phyloP scores from a whole-genome alignment of 2,888 invertebrate species.

The Drosophila mayaguana region DNA sequence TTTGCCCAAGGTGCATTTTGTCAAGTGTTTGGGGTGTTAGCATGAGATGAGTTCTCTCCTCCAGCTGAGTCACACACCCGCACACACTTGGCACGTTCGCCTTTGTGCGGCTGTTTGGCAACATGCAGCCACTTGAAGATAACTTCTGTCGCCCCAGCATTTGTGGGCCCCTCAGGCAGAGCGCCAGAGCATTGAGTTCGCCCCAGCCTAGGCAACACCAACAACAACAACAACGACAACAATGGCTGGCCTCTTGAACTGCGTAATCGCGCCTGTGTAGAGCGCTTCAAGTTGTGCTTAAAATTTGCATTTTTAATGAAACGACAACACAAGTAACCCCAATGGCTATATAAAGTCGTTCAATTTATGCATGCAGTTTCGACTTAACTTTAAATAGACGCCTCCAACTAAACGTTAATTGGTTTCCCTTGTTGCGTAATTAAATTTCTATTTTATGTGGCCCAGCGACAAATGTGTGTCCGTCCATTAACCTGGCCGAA shows the following conservation, averaged over 20 bases:
- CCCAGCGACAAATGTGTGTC: conserved; percentile 53
- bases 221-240: conserved; percentile 20
- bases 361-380: conserved; percentile 31
- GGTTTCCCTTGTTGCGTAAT: conserved; percentile 39
- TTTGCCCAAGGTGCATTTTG: conserved; percentile 69
- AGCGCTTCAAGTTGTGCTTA: conserved; percentile 58
- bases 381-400: conserved; percentile 18
- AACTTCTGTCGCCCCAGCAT: conserved; percentile 70
- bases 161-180: conserved; percentile 33
- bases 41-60: conserved; percentile 37
- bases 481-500: conserved; percentile 41
- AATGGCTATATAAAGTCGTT: conserved; percentile 38
- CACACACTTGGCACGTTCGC: conserved; percentile 74
- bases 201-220: conserved; percentile 6
- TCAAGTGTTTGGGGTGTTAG: conserved; percentile 47
- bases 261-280: conserved; percentile 73
- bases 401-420: conserved; percentile 48
- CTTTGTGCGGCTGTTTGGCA: conserved; percentile 67
- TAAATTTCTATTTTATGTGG: conserved; percentile 49
- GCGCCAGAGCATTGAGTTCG: not conserved
- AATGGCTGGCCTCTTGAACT: conserved; percentile 62
- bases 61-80: conserved; percentile 47
- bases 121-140: conserved; percentile 73
- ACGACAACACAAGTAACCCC: conserved; percentile 47
- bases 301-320: conserved; percentile 78